These are phyloP conservation scores for Prionailurus viverrinus DNA, from an alignment of 2,113 vertebrate species.

Conservation along the genomic window DNA sequence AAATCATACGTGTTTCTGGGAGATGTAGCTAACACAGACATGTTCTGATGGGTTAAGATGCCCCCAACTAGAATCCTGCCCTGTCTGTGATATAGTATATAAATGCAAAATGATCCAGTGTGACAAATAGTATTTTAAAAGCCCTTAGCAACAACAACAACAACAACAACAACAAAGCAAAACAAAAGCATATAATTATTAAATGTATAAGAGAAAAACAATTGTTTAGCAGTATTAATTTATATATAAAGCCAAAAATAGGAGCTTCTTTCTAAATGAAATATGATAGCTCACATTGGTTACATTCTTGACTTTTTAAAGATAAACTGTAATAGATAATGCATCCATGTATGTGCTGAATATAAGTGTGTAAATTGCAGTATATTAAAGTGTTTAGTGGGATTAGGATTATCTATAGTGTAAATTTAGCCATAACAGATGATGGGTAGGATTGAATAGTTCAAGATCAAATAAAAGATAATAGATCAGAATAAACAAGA, in stretches of 20 bases:
- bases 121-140: neutral
- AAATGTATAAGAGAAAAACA: neutral
- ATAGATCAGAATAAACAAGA: neutral
- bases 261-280: slow-evolving; percentile 59
- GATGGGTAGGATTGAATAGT: neutral
- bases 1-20: slow-evolving; percentile 44
- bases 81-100: neutral
- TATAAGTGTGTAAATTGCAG: neutral
- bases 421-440: neutral
- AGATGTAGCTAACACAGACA: neutral
- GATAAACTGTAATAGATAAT: slow-evolving; percentile 10
- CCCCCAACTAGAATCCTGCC: neutral
- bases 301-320: slow-evolving; percentile 59
- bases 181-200: slow-evolving; percentile 29
- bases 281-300: neutral
- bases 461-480: slow-evolving; percentile 6
- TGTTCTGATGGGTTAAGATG: neutral
- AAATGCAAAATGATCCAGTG: neutral
- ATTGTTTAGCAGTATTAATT: slow-evolving; percentile 36
- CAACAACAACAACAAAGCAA: neutral
- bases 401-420: neutral
- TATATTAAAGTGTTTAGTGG: neutral
- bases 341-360: neutral
- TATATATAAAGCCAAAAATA: neutral
- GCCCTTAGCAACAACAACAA: neutral